Percentiles rank a stretch among this genome's conserved stretches.
These are phyloP conservation scores for Amblyjoppa fuscipennis DNA, from an alignment of 2,888 invertebrate species.

Conservation along the genomic window DNA sequence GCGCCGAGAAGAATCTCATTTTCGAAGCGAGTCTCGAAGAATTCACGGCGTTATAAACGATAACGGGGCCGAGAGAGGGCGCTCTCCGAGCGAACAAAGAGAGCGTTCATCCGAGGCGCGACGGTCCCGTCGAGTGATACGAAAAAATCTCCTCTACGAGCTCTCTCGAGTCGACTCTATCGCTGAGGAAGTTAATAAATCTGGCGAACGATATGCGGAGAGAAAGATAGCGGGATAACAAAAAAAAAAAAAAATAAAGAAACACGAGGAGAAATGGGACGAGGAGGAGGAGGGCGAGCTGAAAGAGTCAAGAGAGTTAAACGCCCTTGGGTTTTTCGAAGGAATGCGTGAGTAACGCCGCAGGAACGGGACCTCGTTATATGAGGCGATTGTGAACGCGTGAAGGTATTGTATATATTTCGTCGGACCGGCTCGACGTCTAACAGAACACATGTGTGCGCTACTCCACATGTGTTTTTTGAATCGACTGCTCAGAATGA, in stretches of 20 bases:
- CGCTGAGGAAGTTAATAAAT: conserved; percentile 68
- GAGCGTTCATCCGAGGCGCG: conserved; percentile 63
- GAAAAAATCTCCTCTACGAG: conserved; percentile 6
- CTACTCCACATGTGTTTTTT: too few relatives aligned
- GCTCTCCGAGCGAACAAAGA: conserved; percentile 58
- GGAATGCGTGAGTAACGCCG: conserved; percentile 72
- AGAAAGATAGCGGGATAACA: conserved; percentile 5
- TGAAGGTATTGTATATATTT: conserved; percentile 13
- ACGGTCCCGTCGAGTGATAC: conserved; percentile 28
- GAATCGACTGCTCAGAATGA: too few relatives aligned
- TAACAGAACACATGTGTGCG: conserved; percentile 7
- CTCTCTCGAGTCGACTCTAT: conserved; percentile 47
- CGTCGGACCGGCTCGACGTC: background rate
- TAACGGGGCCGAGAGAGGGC: conserved; percentile 1
- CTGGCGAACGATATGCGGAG: conserved; percentile 49
- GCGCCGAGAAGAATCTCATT: background rate
- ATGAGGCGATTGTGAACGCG: conserved; percentile 40
- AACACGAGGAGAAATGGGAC: background rate
- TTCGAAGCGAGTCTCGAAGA: conserved; percentile 13
- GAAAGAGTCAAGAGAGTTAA: conserved; percentile 40
- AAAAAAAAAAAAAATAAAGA: conserved; percentile 1
- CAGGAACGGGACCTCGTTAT: conserved; percentile 50
- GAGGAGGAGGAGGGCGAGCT: background rate
- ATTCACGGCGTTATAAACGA: conserved; percentile 31
- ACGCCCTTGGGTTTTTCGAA: conserved; percentile 43